These are phyloP conservation scores for Sphenopsis melanotis DNA, from an alignment of 2,797 vertebrate genomes.

Conservation along the genomic window DNA sequence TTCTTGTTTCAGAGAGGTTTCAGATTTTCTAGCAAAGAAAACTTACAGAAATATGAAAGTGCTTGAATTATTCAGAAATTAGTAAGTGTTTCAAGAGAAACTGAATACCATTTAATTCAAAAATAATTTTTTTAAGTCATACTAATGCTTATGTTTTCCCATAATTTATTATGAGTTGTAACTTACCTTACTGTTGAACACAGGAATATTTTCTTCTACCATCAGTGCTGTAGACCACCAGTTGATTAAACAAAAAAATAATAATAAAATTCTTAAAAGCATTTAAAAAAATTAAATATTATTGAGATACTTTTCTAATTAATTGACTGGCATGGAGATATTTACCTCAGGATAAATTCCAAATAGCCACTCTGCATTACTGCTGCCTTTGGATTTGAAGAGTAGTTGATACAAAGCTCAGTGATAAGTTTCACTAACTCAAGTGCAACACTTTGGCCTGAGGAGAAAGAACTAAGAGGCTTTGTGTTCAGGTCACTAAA, in stretches of 20 bases:
- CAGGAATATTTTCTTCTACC: not conserved
- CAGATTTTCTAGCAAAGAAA: not conserved
- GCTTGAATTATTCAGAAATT: not conserved
- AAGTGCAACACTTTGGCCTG: not conserved
- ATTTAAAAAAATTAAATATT: not conserved
- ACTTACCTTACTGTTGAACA: not conserved
- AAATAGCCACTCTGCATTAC: not conserved
- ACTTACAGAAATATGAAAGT: not conserved
- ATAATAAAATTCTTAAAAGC: no score
- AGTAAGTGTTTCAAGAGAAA: not conserved
- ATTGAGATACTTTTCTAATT: not conserved
- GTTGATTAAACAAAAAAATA: not conserved
- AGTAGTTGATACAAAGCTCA: not conserved
- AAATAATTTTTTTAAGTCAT: not conserved
- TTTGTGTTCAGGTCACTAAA: not conserved
- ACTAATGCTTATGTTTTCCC: not conserved
- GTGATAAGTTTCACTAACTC: not conserved
- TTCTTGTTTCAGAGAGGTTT: not conserved
- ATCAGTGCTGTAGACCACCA: not conserved
- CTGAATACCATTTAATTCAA: not conserved
- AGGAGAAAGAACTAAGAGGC: not conserved
- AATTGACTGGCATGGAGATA: not conserved
- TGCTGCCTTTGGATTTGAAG: not conserved
- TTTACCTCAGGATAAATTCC: not conserved
- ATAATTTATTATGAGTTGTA: not conserved